A percentile compares a stretch with the other conserved stretches of the same genome.
Evolutionary conservation across 2,113 vertebrate species (phyloP).

Genomic region (Illadopsis cleaveri): DNA sequence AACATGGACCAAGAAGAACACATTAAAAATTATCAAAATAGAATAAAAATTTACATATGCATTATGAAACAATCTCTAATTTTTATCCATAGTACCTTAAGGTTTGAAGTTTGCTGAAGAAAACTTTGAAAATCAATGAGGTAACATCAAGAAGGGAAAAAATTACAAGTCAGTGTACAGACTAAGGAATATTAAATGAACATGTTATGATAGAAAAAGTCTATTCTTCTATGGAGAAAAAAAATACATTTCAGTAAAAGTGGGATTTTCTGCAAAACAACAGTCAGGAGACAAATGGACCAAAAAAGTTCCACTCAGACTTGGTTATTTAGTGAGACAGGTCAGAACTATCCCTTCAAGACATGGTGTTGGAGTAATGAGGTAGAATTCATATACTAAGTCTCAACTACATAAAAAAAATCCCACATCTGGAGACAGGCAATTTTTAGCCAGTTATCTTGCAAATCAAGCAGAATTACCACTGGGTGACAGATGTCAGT

Average conservation of each 20-base stretch:
- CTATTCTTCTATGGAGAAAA: background rate
- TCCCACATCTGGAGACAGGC: background rate
- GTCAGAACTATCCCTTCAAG: background rate
- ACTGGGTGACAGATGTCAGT: background rate
- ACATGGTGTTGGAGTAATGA: background rate
- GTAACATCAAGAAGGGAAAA: background rate
- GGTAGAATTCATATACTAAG: background rate
- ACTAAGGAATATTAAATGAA: background rate
- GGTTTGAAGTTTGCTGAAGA: background rate
- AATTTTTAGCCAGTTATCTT: background rate
- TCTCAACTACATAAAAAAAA: background rate
- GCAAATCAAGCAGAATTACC: background rate
- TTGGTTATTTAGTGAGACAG: background rate
- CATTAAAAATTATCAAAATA: background rate
- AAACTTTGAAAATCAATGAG: background rate
- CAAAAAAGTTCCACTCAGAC: background rate
- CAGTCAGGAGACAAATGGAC: background rate
- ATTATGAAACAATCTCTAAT: background rate
- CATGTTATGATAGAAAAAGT: background rate
- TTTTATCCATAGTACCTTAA: background rate
- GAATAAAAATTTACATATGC: background rate
- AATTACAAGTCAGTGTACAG: background rate
- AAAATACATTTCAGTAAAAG: background rate
- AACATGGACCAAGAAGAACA: background rate
- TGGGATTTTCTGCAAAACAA: background rate